Evolutionary conservation across 2,797 vertebrate species (phyloP).

Genomic region (Argya squamiceps): DNA sequence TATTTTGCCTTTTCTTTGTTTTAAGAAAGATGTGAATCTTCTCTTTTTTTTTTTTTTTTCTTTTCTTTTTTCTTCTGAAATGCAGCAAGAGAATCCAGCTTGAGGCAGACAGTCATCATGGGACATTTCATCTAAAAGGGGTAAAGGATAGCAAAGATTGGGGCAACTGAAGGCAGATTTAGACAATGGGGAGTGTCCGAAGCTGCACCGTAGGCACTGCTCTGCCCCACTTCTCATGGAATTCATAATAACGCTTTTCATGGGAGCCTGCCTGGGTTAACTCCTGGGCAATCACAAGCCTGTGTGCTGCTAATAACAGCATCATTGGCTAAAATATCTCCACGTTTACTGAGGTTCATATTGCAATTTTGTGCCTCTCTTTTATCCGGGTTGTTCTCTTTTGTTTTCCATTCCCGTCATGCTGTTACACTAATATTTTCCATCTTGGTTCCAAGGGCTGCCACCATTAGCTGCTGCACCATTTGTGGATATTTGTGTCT

Average conservation of each 20-base stretch:
- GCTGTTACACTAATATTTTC: slow-evolving; percentile 68
- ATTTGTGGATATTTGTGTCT: slow-evolving; percentile 41
- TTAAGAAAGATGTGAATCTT: not conserved
- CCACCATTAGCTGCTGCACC: slow-evolving; percentile 36
- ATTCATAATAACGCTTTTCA: not conserved
- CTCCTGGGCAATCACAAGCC: not conserved
- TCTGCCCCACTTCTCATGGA: not conserved
- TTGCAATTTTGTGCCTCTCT: not conserved
- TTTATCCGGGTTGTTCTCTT: not conserved
- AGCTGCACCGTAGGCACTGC: not conserved
- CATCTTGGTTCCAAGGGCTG: slow-evolving; percentile 57
- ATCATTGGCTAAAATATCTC: not conserved
- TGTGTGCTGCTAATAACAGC: not conserved
- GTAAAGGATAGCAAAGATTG: not conserved
- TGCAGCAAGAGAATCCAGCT: not conserved
- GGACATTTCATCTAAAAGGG: not conserved
- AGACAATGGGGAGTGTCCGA: not conserved
- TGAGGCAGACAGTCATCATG: not conserved
- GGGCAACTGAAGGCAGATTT: not conserved
- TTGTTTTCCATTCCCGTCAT: slow-evolving; percentile 39
- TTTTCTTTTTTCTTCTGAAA: not conserved
- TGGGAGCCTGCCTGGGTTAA: not conserved
- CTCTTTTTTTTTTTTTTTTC: not conserved
- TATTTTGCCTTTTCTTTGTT: not conserved
- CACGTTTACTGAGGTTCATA: not conserved